Base-by-base conservation (phyloP, 2,888 invertebrate species). In the Cantharis flavilabris region DNA sequence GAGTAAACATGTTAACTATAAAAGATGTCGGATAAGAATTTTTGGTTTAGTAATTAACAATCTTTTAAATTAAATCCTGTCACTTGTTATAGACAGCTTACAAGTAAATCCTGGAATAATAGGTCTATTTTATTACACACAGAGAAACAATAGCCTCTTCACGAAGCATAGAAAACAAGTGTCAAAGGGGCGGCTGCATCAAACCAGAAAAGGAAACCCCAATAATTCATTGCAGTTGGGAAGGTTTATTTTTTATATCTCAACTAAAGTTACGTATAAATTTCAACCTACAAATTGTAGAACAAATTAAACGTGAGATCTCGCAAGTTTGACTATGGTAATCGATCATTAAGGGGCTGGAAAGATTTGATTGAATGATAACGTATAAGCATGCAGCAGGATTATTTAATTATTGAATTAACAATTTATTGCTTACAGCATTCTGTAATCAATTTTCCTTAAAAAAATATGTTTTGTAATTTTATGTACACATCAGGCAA, bases 91-190 rank as follows among this genome's bases (percentile, higher is more conserved):
- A 26, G 65, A 67, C 65, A 67, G 65, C 65, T 67, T 67, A 67
- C 75, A 77, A 75, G 75, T 62, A 77, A 77, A 77, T 75, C 72
- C 77, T 72, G 77, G 72, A 77, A 77, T 77, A 77, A 77, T 77
- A 77, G 77, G 77, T 72, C 77, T 72, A 77, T 77, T 77, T 77
- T 77, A 77, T 74, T 75, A 75, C 70, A 70, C 69, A 20, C 62
- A 30, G 77, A 64, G 77, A 78, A 73, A 78, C 73, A 73, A 73
- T 75, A 30, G 78, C 71, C 76, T 69, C 78, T 78, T 78, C 76
- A 78, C 67, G 71, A 71, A 71, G 70, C 76, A 78, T 78, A 75
- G 73, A 76, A 78, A 69, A 78, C 78, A 78, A 76, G 75, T 75
- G 74, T 74, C 71, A 70, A 71, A 77, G 71, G 77, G 76, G 70